Evolutionary conservation across 2,888 invertebrate species (phyloP), one percentile per base, ranked within the genome.

Genomic region (Drosophila anomalata): DNA sequence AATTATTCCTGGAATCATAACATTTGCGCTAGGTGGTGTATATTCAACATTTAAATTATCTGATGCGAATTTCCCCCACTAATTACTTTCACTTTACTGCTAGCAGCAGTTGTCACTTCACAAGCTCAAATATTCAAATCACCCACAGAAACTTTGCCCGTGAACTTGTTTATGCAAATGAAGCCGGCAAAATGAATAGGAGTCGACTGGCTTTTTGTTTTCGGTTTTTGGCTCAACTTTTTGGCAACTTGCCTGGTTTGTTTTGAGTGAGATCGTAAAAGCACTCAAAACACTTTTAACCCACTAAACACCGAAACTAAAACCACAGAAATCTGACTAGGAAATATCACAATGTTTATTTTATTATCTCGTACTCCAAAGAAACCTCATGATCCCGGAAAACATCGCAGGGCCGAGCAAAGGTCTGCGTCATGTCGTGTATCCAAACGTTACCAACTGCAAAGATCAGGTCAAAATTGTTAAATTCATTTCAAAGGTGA

Each of bases 371-470:
- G 75, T 88, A 90, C 47, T 76, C 63, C 11, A 86, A 47, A 8
- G 91, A 90, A 47, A 79, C 59, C 60, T 89, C 89, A 75, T 89
- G 75, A 69, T 90, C 90, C 57, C 84, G 85, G 42, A 78, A 51
- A 50, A 88, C 61, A 36, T 76, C 82, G 82, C 94, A 94, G 2
- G 94, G 94, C 85, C 94, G 91, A 48, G 90, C 90, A 88, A 96
- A 96, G 90, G 97, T 96, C 92, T 97, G 97, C 22, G 96, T 96
- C 75, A 94, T 90, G 89, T 96, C 97, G 90, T 97, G 97, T 54
- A 97, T 94, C 97, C 97, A 97, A 92, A 97, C 96, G 92, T 97
- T 97, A 14, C 95, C 95, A 69, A 96, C 96, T 95, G 70, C 8
- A 78, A 79, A 33, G 26, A 52, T 57, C 47, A 41, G 51, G 71